Evolutionary conservation across 35 echinoderm and acorn worm species (phyloP), one percentile per base, ranked within the genome.

Genomic region (Diadema setosum): DNA sequence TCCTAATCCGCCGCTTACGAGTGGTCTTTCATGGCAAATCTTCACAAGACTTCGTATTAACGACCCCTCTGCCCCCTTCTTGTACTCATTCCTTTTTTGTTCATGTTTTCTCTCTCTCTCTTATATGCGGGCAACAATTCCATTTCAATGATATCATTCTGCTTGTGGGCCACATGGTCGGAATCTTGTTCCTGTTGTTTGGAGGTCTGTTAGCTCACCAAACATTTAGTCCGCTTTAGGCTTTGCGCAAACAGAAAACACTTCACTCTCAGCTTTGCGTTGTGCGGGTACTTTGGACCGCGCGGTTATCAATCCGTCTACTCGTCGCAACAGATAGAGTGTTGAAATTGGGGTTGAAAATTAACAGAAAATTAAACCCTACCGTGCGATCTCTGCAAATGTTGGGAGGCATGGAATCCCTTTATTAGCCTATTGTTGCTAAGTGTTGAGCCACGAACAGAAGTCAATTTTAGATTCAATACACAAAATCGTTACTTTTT

Each of bases 351-450:
- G 20, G 73, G 73, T 78, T 78, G 73, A 78, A 78, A 78, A 35
- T 78, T 78, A 78, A 78, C 73, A 78, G 73, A 78, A 78, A n/a
- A 78, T 78, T 78, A 78, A 78, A 78, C 73, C 40, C 73, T 78
- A 78, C 73, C 39, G 73, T 33, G 4, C 40, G 36, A 78, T 78
- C 40, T 78, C 35, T 78, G 73, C 40, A 78, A 78, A 78, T 33
- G 24, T 26, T 24, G n/a, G 73, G 44, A 23, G 36, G 34, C 39
- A 39, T 14, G 44, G 44, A 78, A 41, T 78, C 40, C 39, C 44
- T 78, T 78, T 21, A 35, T 78, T 41, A 35, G 24, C 40, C 36
- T 34, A 42, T 78, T 78, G 73, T 78, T 17, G 37, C 39, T 29
- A 78, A 42, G 73, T 78, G 73, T 78, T 44, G 33, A 78, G 73